phyloP scores from a whole-genome alignment of 2,888 invertebrate genomes.

The Antitype chi region DNA sequence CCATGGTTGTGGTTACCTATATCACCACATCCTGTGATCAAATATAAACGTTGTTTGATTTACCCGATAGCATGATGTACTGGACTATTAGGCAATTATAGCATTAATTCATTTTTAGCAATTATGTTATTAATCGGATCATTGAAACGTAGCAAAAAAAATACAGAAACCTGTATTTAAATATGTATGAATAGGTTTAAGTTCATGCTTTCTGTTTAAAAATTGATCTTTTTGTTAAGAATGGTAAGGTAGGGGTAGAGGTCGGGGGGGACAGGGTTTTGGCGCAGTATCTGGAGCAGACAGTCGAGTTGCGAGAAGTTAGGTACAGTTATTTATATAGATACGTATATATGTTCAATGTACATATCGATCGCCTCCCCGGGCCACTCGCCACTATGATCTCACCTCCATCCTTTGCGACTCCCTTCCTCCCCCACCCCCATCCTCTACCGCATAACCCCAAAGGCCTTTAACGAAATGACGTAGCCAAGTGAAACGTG shows the following conservation, averaged over 20 bases:
- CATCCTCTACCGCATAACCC: conserved; percentile 81
- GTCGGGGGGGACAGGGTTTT: conserved; percentile 83
- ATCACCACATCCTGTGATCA: conserved; percentile 64
- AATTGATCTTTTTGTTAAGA: conserved; percentile 73
- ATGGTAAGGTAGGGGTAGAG: conserved; percentile 74
- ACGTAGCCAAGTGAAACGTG: conserved; percentile 71
- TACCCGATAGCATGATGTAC: background rate
- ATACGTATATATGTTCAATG: conserved; percentile 90
- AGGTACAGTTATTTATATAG: conserved; percentile 89
- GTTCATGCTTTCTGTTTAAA: conserved; percentile 59
- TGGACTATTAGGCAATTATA: background rate
- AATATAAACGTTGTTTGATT: conserved; percentile 38
- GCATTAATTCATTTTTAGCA: background rate
- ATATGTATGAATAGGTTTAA: conserved; percentile 6
- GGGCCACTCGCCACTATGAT: conserved; percentile 90
- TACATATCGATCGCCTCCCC: conserved; percentile 91
- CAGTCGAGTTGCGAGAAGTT: conserved; percentile 90
- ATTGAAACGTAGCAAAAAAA: background rate
- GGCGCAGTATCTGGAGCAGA: conserved; percentile 90
- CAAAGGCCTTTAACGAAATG: conserved; percentile 84
- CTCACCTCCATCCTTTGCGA: conserved; percentile 90
- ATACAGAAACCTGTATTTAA: background rate
- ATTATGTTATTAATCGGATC: background rate
- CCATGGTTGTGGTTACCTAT: conserved; percentile 61
- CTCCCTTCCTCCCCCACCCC: conserved; percentile 77